Percentiles rank a stretch among this genome's conserved stretches.
phyloP scores from a whole-genome alignment of 2,113 vertebrate species.

The Corydoras maculifer region DNA sequence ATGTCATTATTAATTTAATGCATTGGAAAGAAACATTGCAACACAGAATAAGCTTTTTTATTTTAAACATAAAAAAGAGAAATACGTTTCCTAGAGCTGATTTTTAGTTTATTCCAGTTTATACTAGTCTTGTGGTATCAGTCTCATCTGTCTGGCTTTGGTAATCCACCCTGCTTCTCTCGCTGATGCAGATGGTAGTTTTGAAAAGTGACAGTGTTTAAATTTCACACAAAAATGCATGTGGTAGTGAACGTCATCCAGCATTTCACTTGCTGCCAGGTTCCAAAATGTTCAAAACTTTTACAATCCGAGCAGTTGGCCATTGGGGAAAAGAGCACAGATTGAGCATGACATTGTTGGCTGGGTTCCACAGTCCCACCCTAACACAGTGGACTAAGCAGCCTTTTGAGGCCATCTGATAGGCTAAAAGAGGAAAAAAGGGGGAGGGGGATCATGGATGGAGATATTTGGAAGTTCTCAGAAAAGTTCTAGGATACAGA shows the following conservation, averaged over 20 bases:
- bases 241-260: too few species aligned
- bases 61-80: too few species aligned
- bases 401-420: conserved; percentile 29
- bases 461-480: conserved; percentile 28
- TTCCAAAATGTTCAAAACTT: too few species aligned
- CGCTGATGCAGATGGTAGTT: conserved; percentile 24
- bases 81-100: too few species aligned
- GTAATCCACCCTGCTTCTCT: background rate
- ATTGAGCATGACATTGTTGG: conserved; percentile 17
- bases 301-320: too few species aligned
- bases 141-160: background rate
- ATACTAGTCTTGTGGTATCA: too few species aligned
- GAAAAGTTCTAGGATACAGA: conserved; percentile 31
- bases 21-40: too few species aligned
- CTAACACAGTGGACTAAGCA: conserved; percentile 26
- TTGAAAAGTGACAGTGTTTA: background rate
- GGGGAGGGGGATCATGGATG: conserved; percentile 16
- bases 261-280: too few species aligned
- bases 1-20: too few species aligned
- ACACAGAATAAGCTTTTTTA: too few species aligned
- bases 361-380: conserved; percentile 29
- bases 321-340: conserved; percentile 27
- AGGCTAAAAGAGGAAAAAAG: conserved; percentile 16
- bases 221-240: background rate
- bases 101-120: too few species aligned